A percentile compares a stretch with the other conserved stretches of the same genome.
Conservation (phyloP, 2,888 invertebrate species). For the Nymphalis c-album region DNA sequence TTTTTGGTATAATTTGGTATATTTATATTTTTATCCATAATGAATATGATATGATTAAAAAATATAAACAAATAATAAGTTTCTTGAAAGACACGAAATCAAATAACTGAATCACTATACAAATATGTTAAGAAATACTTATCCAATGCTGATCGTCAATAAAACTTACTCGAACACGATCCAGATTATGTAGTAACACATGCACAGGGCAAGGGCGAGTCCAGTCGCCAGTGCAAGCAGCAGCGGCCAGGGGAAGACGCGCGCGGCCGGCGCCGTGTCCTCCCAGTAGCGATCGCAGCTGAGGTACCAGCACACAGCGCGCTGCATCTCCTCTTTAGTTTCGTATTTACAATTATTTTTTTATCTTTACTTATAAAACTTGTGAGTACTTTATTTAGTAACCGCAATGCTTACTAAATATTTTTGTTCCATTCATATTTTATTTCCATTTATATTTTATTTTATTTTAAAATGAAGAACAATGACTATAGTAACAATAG, state of each 20-base stretch:
- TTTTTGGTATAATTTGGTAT: no score
- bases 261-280: conserved; percentile 87
- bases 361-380: not conserved
- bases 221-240: conserved; percentile 89
- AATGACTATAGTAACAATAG: no score
- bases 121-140: no score
- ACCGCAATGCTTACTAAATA: no score
- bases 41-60: no score
- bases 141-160: no score
- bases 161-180: conserved; percentile 93
- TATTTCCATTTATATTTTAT: no score
- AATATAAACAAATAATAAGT: no score
- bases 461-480: no score
- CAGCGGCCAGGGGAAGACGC: conserved; percentile 91
- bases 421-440: no score
- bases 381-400: not conserved
- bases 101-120: no score
- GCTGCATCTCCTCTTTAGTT: conserved; percentile 89
- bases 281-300: conserved; percentile 97
- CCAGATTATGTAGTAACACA: conserved; percentile 96
- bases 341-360: not conserved
- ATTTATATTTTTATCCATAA: no score
- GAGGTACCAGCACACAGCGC: conserved; percentile 94
- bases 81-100: not conserved
- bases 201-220: conserved; percentile 90